A percentile compares a stretch with the other conserved stretches of the same genome.
Conservation (phyloP, 2,888 invertebrate genomes). For the Pammene aurita region DNA sequence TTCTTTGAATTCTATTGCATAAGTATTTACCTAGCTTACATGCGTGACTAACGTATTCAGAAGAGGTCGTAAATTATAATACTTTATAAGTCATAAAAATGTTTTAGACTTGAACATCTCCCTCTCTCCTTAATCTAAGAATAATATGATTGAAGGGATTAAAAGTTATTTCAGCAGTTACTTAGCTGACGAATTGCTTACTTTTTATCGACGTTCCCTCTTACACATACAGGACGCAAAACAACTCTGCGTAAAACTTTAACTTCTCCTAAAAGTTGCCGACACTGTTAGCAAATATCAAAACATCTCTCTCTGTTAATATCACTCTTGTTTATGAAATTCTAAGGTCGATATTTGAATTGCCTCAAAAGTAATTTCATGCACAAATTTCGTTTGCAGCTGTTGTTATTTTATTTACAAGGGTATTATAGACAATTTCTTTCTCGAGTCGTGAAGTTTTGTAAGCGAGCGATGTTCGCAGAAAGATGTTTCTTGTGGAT, state of each 20-base stretch:
- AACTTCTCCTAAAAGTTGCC: constrained; percentile 49
- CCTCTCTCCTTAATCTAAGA: not conserved
- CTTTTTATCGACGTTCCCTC: constrained; percentile 52
- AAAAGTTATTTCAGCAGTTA: constrained; percentile 34
- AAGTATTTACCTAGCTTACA: no score
- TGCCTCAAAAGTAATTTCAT: constrained; percentile 40
- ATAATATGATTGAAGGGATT: constrained; percentile 23
- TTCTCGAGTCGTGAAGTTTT: constrained; percentile 39
- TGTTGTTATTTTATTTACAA: constrained; percentile 43
- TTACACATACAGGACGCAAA: constrained; percentile 57
- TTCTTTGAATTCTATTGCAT: no score
- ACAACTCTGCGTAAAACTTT: constrained; percentile 67
- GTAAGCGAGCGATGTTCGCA: constrained; percentile 36
- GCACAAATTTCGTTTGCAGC: constrained; percentile 41
- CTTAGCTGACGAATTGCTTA: constrained; percentile 53
- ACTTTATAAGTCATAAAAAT: no score
- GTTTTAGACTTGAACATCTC: not conserved
- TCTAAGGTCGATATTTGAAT: constrained; percentile 46
- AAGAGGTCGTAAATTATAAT: no score
- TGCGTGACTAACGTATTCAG: no score
- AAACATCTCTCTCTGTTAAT: constrained; percentile 37
- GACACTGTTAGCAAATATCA: constrained; percentile 48
- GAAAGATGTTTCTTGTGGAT: constrained; percentile 32
- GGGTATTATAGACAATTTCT: constrained; percentile 43
- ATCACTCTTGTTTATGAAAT: constrained; percentile 35